Base-by-base conservation (phyloP, 2,113 vertebrate genomes). In the Canis aureus region DNA sequence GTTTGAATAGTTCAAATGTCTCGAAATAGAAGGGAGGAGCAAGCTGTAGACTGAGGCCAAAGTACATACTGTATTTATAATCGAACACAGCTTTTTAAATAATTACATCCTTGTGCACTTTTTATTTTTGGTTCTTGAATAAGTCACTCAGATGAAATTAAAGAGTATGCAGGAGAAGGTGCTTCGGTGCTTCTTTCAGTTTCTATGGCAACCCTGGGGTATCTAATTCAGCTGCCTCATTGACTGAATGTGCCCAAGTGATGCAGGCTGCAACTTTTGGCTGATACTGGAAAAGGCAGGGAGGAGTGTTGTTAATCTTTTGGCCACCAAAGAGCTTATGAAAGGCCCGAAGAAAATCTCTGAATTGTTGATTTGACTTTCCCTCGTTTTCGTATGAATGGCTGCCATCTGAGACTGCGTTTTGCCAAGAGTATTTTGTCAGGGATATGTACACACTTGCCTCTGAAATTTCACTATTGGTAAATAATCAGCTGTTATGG, bases 51-150 rank as follows among this genome's bases (percentile, higher is more conserved):
- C 91, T 13, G 71, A 97, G 86, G 96, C 91, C 89, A 93, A 89
- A 97, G 93, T 91, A 97, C 89, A 97, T 64, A 87, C 89, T 97
- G 96, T 95, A 89, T 98, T 96, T 97, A 91, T 96, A 80, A 97
- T 83, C 9, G 67, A 96, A 90, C 85, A 78, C 60, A 94, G 95
- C 84, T 95, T 86, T 98, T 97, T 97, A 97, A 97, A 97, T 98
- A 98, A 98, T 97, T 97, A 97, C 82, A 97, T 96, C 97, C 90
- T 90, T 91, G 94, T 93, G 97, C 92, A 95, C 95, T 93, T 97
- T 97, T 98, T 98, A 97, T 98, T 98, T 98, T 97, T 96, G 96
- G 95, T 98, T 96, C 96, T 71, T 94, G 85, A 97, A 96, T 94
- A 96, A 98, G 92, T 97, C 78, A 91, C 97, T 98, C 94, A 86